phyloP scores from a whole-genome alignment of 2,888 invertebrate species.

The Dichetophora obliterata region DNA sequence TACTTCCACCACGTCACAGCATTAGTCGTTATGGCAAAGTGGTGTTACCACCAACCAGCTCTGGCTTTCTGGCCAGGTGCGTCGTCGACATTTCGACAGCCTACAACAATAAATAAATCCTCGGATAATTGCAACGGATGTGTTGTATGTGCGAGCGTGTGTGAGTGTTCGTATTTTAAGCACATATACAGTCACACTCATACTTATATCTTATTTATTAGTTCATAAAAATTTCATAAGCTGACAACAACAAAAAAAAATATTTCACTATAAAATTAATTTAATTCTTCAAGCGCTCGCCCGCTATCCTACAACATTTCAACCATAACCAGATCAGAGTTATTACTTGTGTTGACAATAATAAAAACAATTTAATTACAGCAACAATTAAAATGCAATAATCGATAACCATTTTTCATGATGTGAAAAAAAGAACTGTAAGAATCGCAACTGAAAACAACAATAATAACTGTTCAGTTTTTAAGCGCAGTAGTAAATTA shows the following conservation, averaged over 20 bases:
- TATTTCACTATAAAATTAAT: background rate
- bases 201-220: slow-evolving; percentile 18
- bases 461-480: too few species aligned
- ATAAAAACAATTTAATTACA: background rate
- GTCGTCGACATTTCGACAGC: background rate
- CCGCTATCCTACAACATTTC: background rate
- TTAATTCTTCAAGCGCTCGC: background rate
- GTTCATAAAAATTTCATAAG: slow-evolving; percentile 21
- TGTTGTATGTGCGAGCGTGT: slow-evolving; percentile 52
- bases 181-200: background rate
- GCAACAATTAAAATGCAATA: slow-evolving; percentile 4
- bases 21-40: background rate
- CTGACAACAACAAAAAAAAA: background rate
- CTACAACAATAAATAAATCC: background rate
- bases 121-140: slow-evolving; percentile 21
- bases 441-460: too few species aligned
- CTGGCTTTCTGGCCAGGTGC: background rate
- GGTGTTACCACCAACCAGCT: too few species aligned
- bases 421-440: background rate
- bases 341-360: background rate
- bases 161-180: slow-evolving; percentile 5
- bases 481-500: too few species aligned
- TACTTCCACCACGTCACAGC: background rate
- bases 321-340: background rate
- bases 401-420: slow-evolving; percentile 8